phyloP scores from a whole-genome alignment of 2,113 vertebrate genomes.

The Hoplias malabaricus region DNA sequence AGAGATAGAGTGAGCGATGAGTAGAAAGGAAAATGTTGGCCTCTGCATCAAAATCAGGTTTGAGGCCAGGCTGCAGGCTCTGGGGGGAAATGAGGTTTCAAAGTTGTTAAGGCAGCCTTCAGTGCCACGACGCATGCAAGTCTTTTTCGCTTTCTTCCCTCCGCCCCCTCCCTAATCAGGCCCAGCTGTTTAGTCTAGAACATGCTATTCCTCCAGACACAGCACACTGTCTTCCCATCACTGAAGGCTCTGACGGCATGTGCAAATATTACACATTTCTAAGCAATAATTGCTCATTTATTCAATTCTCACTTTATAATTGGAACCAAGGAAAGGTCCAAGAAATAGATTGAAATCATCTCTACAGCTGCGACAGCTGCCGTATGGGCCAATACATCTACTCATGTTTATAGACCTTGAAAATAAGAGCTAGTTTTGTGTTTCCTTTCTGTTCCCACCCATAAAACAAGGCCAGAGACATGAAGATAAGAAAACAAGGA shows the following conservation, averaged over 20 bases:
- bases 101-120: slow-evolving; percentile 22
- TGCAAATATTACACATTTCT: neutral
- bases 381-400: too few relatives aligned
- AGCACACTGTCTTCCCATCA: neutral
- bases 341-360: too few relatives aligned
- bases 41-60: slow-evolving; percentile 34
- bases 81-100: slow-evolving; percentile 21
- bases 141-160: neutral
- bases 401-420: neutral
- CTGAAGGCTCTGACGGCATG: neutral
- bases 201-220: neutral
- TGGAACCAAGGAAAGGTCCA: too few relatives aligned
- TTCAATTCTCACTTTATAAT: too few relatives aligned
- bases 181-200: neutral
- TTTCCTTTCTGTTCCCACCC: too few relatives aligned
- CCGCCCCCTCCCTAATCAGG: neutral
- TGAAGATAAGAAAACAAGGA: neutral
- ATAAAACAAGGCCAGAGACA: too few relatives aligned
- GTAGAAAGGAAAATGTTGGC: neutral
- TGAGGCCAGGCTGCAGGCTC: slow-evolving; percentile 34
- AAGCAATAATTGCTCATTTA: too few relatives aligned
- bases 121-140: slow-evolving; percentile 7
- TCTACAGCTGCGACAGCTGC: too few relatives aligned
- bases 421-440: neutral
- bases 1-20: neutral